These are phyloP conservation scores for Rotaria socialis DNA, from an alignment of 2,888 invertebrate genomes.

Conservation along the genomic window DNA sequence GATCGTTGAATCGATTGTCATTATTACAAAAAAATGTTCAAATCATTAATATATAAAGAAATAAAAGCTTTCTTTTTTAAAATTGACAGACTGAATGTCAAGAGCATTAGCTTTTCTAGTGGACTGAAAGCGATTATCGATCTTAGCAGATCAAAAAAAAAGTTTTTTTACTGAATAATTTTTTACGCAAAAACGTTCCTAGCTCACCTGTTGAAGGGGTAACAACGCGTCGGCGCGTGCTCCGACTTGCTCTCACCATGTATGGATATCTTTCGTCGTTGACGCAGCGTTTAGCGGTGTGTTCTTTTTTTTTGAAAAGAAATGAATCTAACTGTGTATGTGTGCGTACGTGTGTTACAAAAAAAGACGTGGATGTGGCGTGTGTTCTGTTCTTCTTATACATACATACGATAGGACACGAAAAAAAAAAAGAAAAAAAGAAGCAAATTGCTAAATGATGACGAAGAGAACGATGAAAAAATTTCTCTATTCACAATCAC, in stretches of 20 bases:
- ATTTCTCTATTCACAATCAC: not conserved
- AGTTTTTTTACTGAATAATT: not conserved
- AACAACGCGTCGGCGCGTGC: not conserved
- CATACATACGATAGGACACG: constrained; percentile 22
- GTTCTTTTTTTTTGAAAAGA: constrained; percentile 22
- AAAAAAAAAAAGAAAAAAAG: constrained; percentile 12
- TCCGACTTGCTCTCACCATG: constrained; percentile 5
- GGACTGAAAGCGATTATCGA: not conserved
- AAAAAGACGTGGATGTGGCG: not conserved
- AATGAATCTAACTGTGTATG: constrained; percentile 16
- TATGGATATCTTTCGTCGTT: constrained; percentile 18
- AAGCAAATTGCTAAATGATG: constrained; percentile 23
- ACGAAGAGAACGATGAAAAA: constrained; percentile 17
- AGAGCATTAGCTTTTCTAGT: not conserved
- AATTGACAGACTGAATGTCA: not conserved
- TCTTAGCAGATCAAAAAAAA: not conserved
- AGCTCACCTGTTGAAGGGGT: not conserved
- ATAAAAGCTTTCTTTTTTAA: not conserved
- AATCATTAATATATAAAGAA: not conserved
- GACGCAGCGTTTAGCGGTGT: not conserved
- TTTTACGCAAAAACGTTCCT: not conserved
- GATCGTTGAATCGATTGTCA: not conserved
- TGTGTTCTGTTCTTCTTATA: constrained; percentile 29
- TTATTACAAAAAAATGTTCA: not conserved
- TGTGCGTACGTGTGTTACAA: constrained; percentile 26